Evolutionary conservation across 1,140 invertebrate genomes (phyloP), one percentile per base, ranked within the genome.

Genomic region (Geopemphigus sp.): DNA sequence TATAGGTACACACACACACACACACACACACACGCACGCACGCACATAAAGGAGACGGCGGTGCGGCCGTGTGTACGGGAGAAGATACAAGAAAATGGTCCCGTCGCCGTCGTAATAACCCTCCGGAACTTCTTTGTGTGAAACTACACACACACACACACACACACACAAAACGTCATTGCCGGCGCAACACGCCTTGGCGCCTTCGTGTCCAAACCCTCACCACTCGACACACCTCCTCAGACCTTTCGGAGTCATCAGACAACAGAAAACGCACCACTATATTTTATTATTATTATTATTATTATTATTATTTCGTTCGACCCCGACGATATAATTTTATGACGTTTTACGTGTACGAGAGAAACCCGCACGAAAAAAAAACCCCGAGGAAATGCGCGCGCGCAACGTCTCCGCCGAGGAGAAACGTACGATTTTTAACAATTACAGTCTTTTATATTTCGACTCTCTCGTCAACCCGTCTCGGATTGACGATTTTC

Each of bases 211-310:
- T 78, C 57, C 74, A 78, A 78, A 78, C 57, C 74, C 74, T 78
- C 73, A 45, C 56, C 73, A 76, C 73, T 76, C 74, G 74, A 78
- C 74, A 78, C 74, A 78, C 74, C 74, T 78, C 74, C 74, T 78
- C 57, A 78, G 74, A 78, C 74, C 74, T 78, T 63, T 78, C 74
- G 74, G 74, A 78, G 57, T 78, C 74, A 29, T 78, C 74, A 78
- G 59, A 78, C 74, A 63, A 63, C 74, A 76, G 73, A 45, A 39
- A 68, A 68, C 66, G 47, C 64, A 57, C 73, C 56, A 50, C 47
- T 19, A 26, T 53, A 72, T 61, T 63, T 47, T 78, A 78, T 63
- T 61, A 57, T n/a, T 73, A 73, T 56, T 53, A 54, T 54, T 54
- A 66, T 66, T 66, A 66, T 29, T 72, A 54, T 72, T 54, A 26